Evolutionary conservation across 2,113 vertebrate species (phyloP).

Genomic region (Cynopterus brachyotis): DNA sequence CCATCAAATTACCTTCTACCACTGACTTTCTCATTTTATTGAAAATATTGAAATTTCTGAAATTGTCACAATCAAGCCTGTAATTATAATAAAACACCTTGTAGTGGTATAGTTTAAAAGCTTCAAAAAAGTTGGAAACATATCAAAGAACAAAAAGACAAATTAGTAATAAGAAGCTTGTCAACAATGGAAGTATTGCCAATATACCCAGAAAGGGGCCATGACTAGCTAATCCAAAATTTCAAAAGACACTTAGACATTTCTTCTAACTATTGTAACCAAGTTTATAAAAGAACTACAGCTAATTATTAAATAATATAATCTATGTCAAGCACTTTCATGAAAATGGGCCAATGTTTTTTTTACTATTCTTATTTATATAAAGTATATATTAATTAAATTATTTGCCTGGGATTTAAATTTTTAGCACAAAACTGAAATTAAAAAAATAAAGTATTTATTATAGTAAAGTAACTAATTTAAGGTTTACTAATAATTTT

Average conservation of each 20-base stretch:
- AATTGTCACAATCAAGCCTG: background rate
- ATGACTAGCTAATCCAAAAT: background rate
- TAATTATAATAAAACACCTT: background rate
- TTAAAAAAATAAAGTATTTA: background rate
- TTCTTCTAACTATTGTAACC: background rate
- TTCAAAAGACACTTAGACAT: background rate
- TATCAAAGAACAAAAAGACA: background rate
- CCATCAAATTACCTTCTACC: background rate
- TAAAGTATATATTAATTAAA: background rate
- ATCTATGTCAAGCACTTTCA: background rate
- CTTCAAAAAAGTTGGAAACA: background rate
- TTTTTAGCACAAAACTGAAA: background rate
- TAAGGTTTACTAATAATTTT: background rate
- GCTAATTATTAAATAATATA: background rate
- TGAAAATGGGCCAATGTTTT: background rate
- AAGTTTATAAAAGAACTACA: background rate
- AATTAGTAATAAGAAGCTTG: background rate
- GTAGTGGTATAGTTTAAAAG: background rate
- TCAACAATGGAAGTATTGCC: background rate
- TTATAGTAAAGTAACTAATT: background rate
- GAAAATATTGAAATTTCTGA: background rate
- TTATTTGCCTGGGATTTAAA: background rate
- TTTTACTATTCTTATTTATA: background rate
- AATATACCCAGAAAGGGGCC: background rate
- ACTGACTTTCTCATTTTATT: background rate